A percentile compares a stretch with the other conserved stretches of the same genome.
phyloP scores from a whole-genome alignment of 2,888 invertebrate species.

The Agrenia bidenticulata region DNA sequence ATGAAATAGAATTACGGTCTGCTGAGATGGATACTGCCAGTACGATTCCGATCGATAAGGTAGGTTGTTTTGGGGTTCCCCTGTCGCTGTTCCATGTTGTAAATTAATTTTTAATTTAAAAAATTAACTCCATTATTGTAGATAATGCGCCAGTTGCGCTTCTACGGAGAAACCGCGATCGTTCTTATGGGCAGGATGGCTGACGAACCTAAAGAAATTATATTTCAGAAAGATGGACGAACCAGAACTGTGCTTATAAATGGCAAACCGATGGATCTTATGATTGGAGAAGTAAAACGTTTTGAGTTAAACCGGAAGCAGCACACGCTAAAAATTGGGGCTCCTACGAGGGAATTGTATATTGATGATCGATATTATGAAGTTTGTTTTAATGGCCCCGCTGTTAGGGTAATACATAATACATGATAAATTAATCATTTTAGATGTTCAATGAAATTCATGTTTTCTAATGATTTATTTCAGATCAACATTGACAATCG shows the following conservation, averaged over 20 bases:
- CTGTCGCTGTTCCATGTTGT: neutral
- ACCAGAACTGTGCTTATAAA: conserved; percentile 72
- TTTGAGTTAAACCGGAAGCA: conserved; percentile 71
- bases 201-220: conserved; percentile 70
- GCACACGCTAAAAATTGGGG: conserved; percentile 74
- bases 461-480: conserved; percentile 11
- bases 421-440: too few species aligned
- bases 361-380: conserved; percentile 88
- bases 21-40: conserved; percentile 42
- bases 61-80: conserved; percentile 17
- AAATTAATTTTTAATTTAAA: conserved; percentile 10
- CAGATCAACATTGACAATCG: conserved; percentile 71
- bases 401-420: conserved; percentile 70
- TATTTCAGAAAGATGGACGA: conserved; percentile 77
- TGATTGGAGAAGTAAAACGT: conserved; percentile 69
- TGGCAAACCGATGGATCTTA: conserved; percentile 66
- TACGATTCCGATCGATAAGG: conserved; percentile 50
- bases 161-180: conserved; percentile 80
- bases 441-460: too few species aligned
- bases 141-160: conserved; percentile 63
- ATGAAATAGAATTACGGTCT: conserved; percentile 35
- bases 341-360: conserved; percentile 85
- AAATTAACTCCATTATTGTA: too few species aligned
- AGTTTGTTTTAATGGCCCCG: conserved; percentile 87
- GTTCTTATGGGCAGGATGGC: conserved; percentile 57